phyloP scores from a whole-genome alignment of 2,888 invertebrate species.

The Phorcus lineatus region DNA sequence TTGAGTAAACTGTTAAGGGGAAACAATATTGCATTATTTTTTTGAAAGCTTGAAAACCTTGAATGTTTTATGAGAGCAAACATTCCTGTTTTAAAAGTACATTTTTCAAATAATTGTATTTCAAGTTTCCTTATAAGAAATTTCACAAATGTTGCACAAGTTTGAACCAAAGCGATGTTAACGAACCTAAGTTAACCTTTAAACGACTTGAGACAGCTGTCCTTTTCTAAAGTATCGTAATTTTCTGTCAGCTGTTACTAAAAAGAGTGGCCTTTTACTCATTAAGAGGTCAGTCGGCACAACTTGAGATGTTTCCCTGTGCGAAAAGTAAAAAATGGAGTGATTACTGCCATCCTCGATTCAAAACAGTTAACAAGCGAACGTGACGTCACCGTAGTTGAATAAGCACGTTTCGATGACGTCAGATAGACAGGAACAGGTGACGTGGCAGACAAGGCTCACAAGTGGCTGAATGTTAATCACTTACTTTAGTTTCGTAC shows the following conservation, averaged over 20 bases:
- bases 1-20: too few species aligned
- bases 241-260: slow-evolving; percentile 8
- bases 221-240: slow-evolving; percentile 4
- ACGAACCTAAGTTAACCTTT: background rate
- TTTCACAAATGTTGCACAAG: too few species aligned
- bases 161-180: too few species aligned
- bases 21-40: too few species aligned
- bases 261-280: background rate
- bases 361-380: background rate
- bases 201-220: slow-evolving; percentile 2
- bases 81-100: too few species aligned
- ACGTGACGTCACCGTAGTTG: background rate
- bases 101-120: too few species aligned
- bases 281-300: background rate
- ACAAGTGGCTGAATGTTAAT: slow-evolving; percentile 11
- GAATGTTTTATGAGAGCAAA: too few species aligned
- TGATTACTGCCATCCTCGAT: background rate
- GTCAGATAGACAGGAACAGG: slow-evolving; percentile 13
- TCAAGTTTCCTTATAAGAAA: too few species aligned
- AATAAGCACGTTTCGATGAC: slow-evolving; percentile 8
- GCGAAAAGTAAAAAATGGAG: background rate
- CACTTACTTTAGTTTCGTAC: background rate
- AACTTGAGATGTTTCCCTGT: background rate
- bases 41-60: too few species aligned
- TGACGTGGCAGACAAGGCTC: slow-evolving; percentile 6